phyloP scores from a whole-genome alignment of 2,113 vertebrate species.

The Toxostoma redivivum region DNA sequence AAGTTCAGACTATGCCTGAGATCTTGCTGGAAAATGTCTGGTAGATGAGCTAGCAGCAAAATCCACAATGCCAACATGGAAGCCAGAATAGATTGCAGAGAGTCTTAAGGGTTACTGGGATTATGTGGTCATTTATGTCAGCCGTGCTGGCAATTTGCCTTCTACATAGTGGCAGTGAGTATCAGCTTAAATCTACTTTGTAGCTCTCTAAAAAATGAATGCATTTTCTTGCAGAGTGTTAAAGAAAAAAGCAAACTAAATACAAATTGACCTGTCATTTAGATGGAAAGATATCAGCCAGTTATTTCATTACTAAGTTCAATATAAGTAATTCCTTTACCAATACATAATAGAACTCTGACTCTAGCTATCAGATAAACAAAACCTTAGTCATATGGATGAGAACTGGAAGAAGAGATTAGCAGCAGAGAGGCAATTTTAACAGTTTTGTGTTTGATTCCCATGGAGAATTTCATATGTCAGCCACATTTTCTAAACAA shows the following conservation, averaged over 20 bases:
- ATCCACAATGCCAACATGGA: rapidly evolving
- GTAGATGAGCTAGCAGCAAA: neutral
- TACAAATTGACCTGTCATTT: neutral
- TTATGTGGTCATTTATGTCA: neutral
- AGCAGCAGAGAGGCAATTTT: neutral
- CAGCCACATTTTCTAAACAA: conserved; percentile 8
- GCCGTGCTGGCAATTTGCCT: neutral
- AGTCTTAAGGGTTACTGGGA: neutral
- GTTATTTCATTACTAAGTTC: neutral
- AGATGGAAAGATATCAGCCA: neutral
- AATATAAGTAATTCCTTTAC: conserved; percentile 16
- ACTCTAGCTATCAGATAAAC: neutral
- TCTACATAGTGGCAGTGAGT: neutral
- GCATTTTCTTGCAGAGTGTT: neutral
- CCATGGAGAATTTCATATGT: neutral
- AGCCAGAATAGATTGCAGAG: neutral
- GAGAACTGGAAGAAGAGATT: neutral
- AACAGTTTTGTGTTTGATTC: neutral
- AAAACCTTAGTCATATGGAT: neutral
- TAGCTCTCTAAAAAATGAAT: neutral
- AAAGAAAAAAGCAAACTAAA: neutral
- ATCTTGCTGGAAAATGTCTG: neutral
- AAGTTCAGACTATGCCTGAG: neutral
- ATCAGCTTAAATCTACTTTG: neutral
- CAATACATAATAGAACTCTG: neutral